phyloP scores from a whole-genome alignment of 2,797 vertebrate genomes.

The Melopsittacus undulatus region DNA sequence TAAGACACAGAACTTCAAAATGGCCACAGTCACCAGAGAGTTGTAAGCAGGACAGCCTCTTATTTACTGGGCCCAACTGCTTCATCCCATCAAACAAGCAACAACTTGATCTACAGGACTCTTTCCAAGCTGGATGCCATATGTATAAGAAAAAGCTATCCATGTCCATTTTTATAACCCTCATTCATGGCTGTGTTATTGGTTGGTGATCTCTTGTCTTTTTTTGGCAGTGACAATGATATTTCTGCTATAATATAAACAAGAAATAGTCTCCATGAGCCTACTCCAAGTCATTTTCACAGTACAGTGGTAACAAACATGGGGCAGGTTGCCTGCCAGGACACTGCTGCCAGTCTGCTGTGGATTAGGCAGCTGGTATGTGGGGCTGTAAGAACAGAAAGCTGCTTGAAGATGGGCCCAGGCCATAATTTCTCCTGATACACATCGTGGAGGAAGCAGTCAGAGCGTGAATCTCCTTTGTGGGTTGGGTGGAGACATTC shows the following conservation, averaged over 20 bases:
- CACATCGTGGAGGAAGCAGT: background rate
- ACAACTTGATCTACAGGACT: background rate
- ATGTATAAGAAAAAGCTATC: background rate
- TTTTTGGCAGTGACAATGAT: background rate
- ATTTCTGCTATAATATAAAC: background rate
- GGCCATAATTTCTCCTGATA: background rate
- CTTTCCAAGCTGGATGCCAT: background rate
- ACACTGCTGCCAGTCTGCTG: background rate
- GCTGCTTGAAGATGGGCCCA: background rate
- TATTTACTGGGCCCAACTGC: background rate
- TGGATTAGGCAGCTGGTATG: background rate
- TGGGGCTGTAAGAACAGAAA: background rate
- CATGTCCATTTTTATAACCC: background rate
- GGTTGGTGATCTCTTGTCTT: background rate
- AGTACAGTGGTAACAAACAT: background rate
- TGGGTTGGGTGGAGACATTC: background rate
- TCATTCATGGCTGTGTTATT: background rate
- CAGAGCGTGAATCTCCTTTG: background rate
- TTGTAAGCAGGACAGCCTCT: background rate
- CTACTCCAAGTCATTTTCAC: constrained; percentile 24
- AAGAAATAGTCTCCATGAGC: background rate
- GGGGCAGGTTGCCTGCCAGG: background rate
- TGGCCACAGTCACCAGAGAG: background rate
- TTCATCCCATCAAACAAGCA: background rate
- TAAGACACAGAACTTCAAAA: background rate